Evolutionary conservation across 1,140 invertebrate species (phyloP), one percentile per base, ranked within the genome.

Genomic region (Temnothorax nylanderi): DNA sequence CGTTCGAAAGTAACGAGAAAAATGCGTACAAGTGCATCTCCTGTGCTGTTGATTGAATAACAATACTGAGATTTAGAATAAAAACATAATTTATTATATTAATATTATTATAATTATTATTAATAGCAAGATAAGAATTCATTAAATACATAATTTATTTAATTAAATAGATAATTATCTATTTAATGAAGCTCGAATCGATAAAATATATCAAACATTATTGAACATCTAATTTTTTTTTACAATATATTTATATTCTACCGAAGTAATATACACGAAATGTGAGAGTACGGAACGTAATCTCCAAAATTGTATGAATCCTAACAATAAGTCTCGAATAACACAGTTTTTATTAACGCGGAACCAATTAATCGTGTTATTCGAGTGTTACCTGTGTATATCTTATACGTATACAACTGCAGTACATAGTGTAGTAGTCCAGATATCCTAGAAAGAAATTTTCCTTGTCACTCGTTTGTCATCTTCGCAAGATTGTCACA

Each of bases 1-100:
- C 1, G 16, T 69, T 80, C 3, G 47, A 69, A 81, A 56, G 34
- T 32, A 71, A 56, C 26, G n/a, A 64, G 26, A 54, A 67, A 75
- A 76, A 16, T 56, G 2, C 16, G 7, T 78, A 37, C 16, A 47
- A 16, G 37, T 37, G 18, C 13, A 44, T 34, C n/a, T 47, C 16
- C n/a, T n/a, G n/a, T n/a, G 16, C 0, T 60, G 16, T 77, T 76
- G 6, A 34, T 58, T 74, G n/a, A 56, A 41, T 18, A 41, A 16
- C 16, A 18, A 32, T 13, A 62, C 32, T 49, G 5, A 32, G 16
- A 67, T 44, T 67, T 56, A 56, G 7, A 37, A 54, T 54, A 54
- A 34, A 13, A 5, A 2, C 8, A 72, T 72, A 72, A 72, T 72
- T 72, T 11, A 34, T 34, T 32, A 51, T 26, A 26, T 26, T 26